phyloP scores from a whole-genome alignment of 2,888 invertebrate species.

The Congeria kusceri region DNA sequence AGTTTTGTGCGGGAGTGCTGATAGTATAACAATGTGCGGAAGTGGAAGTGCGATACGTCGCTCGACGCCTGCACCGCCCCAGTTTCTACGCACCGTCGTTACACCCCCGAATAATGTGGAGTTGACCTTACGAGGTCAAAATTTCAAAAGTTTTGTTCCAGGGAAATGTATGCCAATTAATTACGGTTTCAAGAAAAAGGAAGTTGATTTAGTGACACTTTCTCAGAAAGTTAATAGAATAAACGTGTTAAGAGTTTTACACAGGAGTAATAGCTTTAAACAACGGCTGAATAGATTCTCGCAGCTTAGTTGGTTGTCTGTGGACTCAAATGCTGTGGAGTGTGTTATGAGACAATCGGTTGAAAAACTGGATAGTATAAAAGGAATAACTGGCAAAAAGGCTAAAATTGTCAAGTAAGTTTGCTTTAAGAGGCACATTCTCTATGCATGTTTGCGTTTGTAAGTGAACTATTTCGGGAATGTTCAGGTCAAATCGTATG shows the following conservation, averaged over 20 bases:
- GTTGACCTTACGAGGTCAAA: conserved; percentile 11
- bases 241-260: conserved; percentile 13
- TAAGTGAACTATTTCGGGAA: conserved; percentile 1
- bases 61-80: neutral
- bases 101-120: too few species aligned
- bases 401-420: conserved; percentile 32
- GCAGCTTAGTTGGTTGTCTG: neutral
- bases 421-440: neutral
- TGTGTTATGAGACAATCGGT: neutral
- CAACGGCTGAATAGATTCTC: conserved; percentile 10
- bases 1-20: too few species aligned
- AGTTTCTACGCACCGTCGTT: too few species aligned
- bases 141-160: conserved; percentile 3
- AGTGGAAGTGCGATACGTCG: neutral
- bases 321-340: conserved; percentile 12
- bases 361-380: conserved; percentile 9
- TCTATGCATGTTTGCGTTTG: conserved; percentile 3
- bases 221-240: conserved; percentile 35
- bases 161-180: neutral
- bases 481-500: neutral
- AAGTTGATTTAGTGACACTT: neutral
- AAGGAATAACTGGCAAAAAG: conserved; percentile 21
- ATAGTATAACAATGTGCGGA: neutral
- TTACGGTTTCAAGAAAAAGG: conserved; percentile 1
- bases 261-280: conserved; percentile 23